phyloP scores from a whole-genome alignment of 1,140 invertebrate genomes.

The Zaprionus davidi region DNA sequence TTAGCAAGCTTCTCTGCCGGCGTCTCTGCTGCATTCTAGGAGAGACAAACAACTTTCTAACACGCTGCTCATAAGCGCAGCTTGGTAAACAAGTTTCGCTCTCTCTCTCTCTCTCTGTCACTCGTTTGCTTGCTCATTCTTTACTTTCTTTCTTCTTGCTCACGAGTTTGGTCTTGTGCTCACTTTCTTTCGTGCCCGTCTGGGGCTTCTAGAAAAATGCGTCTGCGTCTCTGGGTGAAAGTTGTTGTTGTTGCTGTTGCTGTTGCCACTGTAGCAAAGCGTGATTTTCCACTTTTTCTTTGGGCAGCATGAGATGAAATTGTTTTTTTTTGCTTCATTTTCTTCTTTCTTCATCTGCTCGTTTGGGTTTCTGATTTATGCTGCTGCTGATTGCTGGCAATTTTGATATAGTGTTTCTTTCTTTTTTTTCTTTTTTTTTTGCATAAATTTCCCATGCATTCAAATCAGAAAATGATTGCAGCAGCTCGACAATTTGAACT shows the following conservation, averaged over 20 bases:
- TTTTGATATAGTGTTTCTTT: slow-evolving; percentile 46
- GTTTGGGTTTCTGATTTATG: slow-evolving; percentile 65
- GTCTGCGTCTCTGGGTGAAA: slow-evolving; percentile 60
- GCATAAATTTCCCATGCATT: slow-evolving; percentile 67
- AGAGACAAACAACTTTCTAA: slow-evolving; percentile 53
- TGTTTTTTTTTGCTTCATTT: slow-evolving; percentile 1
- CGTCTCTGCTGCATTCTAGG: slow-evolving; percentile 37
- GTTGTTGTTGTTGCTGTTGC: slow-evolving; percentile 71
- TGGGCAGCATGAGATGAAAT: slow-evolving; percentile 26
- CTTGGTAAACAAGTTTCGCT: slow-evolving; percentile 41
- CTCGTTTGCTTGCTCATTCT: slow-evolving; percentile 31
- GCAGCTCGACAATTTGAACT: slow-evolving; percentile 55
- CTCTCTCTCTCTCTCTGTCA: slow-evolving; percentile 6
- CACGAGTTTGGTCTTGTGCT: slow-evolving; percentile 26
- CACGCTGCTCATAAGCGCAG: slow-evolving; percentile 38
- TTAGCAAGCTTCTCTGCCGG: background rate
- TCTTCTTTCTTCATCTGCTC: background rate
- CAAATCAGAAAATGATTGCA: slow-evolving; percentile 43
- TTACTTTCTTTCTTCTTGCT: slow-evolving; percentile 39
- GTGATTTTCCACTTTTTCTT: slow-evolving; percentile 81
- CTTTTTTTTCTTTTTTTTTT: slow-evolving; percentile 38
- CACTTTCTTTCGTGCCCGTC: slow-evolving; percentile 51
- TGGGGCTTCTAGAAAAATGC: slow-evolving; percentile 11
- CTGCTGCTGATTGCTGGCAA: slow-evolving; percentile 64
- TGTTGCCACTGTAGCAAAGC: slow-evolving; percentile 48